phyloP scores from a whole-genome alignment of 2,113 vertebrate species.

The Leptobrachium leishanense region DNA sequence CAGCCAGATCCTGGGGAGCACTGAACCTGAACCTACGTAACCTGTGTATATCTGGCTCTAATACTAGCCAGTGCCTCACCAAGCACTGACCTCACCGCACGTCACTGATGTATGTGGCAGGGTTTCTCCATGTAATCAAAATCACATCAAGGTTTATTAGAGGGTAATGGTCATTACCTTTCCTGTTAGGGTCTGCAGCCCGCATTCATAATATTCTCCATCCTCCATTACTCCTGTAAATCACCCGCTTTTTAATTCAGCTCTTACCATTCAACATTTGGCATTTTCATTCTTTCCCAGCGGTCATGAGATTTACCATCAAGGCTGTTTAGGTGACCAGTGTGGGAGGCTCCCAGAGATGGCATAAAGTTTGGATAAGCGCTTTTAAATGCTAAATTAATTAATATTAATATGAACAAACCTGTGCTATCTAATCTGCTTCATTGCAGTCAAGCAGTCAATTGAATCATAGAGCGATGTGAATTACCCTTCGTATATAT shows the following conservation, averaged over 20 bases:
- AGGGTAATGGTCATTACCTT: constrained; percentile 15
- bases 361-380: background rate
- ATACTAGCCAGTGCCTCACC: no score
- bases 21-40: no score
- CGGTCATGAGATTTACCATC: constrained; percentile 13
- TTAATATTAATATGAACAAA: background rate
- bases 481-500: no score
- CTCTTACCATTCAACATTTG: constrained; percentile 6
- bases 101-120: background rate
- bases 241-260: constrained; percentile 26
- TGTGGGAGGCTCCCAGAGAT: background rate
- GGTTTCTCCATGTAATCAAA: constrained; percentile 4
- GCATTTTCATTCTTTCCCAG: constrained; percentile 19
- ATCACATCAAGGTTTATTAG: constrained; percentile 8
- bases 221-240: constrained; percentile 23
- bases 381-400: background rate
- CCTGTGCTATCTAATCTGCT: background rate
- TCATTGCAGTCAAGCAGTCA: no score
- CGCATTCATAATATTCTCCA: constrained; percentile 32
- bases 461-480: no score
- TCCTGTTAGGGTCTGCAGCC: constrained; percentile 3
- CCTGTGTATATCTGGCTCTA: no score
- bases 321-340: constrained; percentile 10
- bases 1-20: no score
- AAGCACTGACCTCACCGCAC: no score